These are phyloP conservation scores for Ceramica pisi DNA, from an alignment of 2,888 invertebrate species.

Conservation along the genomic window DNA sequence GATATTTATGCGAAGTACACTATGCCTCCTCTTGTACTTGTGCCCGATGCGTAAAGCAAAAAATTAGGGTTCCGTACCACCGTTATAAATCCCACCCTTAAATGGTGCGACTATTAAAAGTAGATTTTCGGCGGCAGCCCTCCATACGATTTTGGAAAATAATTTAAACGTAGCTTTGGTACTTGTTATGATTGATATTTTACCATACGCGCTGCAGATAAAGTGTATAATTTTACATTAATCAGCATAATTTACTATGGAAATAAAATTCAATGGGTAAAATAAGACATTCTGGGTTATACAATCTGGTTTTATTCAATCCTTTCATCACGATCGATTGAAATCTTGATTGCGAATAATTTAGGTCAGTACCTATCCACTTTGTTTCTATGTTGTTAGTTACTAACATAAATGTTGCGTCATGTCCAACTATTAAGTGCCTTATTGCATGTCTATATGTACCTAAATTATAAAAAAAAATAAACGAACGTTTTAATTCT, in stretches of 20 bases:
- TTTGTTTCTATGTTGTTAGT: constrained; percentile 23
- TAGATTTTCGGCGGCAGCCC: constrained; percentile 57
- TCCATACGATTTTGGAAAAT: constrained; percentile 59
- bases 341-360: constrained; percentile 30
- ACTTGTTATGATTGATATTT: constrained; percentile 60
- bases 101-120: constrained; percentile 62
- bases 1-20: constrained; percentile 84
- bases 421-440: constrained; percentile 54
- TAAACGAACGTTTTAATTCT: constrained; percentile 86
- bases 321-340: constrained; percentile 28
- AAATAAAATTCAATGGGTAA: constrained; percentile 39
- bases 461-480: constrained; percentile 73
- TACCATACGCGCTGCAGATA: constrained; percentile 51
- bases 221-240: constrained; percentile 54
- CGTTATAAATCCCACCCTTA: constrained; percentile 56
- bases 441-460: constrained; percentile 70
- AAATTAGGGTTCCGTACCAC: constrained; percentile 59
- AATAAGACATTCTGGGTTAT: constrained; percentile 26
- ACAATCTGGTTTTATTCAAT: constrained; percentile 26
- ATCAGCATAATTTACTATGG: constrained; percentile 52
- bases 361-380: constrained; percentile 30
- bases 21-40: constrained; percentile 72
- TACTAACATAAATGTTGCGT: constrained; percentile 17
- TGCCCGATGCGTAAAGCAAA: constrained; percentile 59
- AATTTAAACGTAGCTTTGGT: constrained; percentile 53